Base-by-base conservation (phyloP, 2,888 invertebrate species). In the Apomyelois bistriatella region DNA sequence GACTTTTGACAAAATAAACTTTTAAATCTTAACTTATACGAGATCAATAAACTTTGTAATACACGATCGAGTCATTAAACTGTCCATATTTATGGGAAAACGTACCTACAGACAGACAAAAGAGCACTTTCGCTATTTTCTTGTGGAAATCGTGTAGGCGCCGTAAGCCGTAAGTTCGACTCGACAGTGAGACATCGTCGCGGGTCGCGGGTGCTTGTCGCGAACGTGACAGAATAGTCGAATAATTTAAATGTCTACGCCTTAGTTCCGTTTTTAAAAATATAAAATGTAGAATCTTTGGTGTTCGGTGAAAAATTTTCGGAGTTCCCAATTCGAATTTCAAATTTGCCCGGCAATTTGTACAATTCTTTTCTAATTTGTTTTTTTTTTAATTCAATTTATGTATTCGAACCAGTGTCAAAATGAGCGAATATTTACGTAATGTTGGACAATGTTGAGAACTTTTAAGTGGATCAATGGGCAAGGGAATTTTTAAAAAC, bases 61-160 rank as follows among this genome's bases (percentile, higher is more conserved):
- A 63, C 60, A 62, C 64, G 53, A 57, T 59, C 58, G 61, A 62
- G 70, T 72, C 70, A 71, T 70, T 74, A 68, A 63, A 68, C 69
- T 57, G 59, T 62, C 57, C 57, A 60, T 72, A 68, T 66, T 50
- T 56, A 59, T 58, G 60, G 67, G 73, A 72, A 74, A 72, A 65
- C 57, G 58, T 58, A 55, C 57, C 57, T 58, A 55, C 50, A 42
- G 56, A 59, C 57, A 59, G 54, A 58, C 53, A 58, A 60, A 57
- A 56, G 61, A 64, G 57, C 71, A 87, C 88, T 88, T 88, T 87
- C 88, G 85, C 85, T 74, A 65, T 74, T 78, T 75, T 76, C 79
- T 65, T 70, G 77, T 78, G 76, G 78, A 82, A 82, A 79, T 65
- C 62, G 62, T 57, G 61, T 57, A 57, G 63, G 65, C 72, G 70